These are phyloP conservation scores for Caenorhabditis sulstoni DNA, from an alignment of 2,888 invertebrate genomes.

Conservation along the genomic window DNA sequence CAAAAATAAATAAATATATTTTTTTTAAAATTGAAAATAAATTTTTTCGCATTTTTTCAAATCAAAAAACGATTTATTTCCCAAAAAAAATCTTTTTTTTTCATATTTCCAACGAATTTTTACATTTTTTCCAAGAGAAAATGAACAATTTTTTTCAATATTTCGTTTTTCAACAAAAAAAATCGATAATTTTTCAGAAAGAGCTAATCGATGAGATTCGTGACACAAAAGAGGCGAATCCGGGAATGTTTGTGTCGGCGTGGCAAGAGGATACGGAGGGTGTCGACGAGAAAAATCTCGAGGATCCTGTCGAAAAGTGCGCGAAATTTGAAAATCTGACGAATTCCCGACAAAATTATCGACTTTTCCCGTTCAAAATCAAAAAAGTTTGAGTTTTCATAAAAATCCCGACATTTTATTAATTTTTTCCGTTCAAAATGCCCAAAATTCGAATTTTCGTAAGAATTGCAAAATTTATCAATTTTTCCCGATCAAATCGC, in stretches of 20 bases:
- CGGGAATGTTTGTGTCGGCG: conserved; percentile 78
- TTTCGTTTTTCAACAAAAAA: conserved; percentile 3
- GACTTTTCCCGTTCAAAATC: not conserved
- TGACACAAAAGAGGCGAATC: conserved; percentile 65
- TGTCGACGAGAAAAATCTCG: conserved; percentile 65
- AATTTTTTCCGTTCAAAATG: no score
- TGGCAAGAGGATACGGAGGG: conserved; percentile 78
- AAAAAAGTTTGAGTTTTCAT: conserved; percentile 4
- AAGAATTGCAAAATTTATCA: no score
- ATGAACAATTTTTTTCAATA: not conserved
- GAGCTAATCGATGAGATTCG: conserved; percentile 66
- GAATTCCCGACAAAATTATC: no score
- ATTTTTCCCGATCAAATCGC: not conserved
- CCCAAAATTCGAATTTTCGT: not conserved
- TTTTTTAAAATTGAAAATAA: not conserved
- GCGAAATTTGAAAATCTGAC: not conserved
- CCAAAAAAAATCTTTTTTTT: not conserved
- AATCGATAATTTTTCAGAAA: no score
- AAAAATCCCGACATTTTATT: not conserved
- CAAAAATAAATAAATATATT: not conserved
- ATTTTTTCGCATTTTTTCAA: no score
- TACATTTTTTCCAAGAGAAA: no score
- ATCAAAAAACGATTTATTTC: not conserved
- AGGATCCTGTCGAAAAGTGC: conserved; percentile 72
- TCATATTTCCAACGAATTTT: no score